These are phyloP conservation scores for Ceyx melanurus DNA, from an alignment of 2,113 vertebrate genomes.

Conservation along the genomic window DNA sequence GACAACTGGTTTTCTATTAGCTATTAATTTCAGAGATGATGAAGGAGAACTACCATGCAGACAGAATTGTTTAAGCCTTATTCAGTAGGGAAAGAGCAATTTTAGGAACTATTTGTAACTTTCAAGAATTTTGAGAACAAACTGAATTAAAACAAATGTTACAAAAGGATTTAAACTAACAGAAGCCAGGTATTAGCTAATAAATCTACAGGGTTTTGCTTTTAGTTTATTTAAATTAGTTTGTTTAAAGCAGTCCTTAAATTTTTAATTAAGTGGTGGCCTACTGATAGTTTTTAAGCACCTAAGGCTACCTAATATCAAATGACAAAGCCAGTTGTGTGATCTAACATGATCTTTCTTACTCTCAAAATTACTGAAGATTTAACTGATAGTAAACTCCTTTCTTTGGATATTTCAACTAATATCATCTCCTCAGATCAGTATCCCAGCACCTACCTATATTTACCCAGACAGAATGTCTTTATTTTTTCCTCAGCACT, in stretches of 20 bases:
- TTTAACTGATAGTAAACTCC: not conserved
- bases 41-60: not conserved
- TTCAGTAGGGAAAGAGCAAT: not conserved
- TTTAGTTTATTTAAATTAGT: not conserved
- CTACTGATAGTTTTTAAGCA: not conserved
- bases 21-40: not conserved
- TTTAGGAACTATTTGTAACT: not conserved
- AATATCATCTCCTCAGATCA: not conserved
- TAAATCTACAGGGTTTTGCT: accelerated
- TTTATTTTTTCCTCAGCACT: accelerated
- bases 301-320: not conserved
- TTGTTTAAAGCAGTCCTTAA: not conserved
- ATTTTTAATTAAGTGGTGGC: not conserved
- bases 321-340: not conserved
- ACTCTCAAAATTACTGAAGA: not conserved
- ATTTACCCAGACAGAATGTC: accelerated
- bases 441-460: not conserved
- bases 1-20: not conserved
- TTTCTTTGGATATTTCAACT: not conserved
- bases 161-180: not conserved
- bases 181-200: not conserved
- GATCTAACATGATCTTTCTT: not conserved
- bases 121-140: not conserved
- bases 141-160: not conserved
- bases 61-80: not conserved